Conservation (phyloP, 2,888 invertebrate genomes). For the Piscicola geometra region DNA sequence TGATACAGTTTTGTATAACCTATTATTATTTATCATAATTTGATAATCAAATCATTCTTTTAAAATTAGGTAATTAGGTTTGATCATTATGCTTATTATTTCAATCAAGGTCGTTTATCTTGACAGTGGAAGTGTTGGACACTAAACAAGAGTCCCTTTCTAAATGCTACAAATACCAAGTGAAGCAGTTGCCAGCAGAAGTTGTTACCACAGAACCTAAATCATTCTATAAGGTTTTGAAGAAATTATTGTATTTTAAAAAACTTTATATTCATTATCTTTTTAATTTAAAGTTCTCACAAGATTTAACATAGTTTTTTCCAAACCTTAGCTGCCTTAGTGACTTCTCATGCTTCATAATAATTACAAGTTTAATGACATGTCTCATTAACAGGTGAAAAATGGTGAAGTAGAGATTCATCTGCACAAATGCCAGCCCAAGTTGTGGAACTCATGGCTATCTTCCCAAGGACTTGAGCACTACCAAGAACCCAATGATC, state of each 20-base stretch:
- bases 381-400: neutral
- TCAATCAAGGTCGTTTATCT: neutral
- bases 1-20: too few species aligned
- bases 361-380: too few species aligned
- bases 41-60: too few species aligned
- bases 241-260: too few species aligned
- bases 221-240: constrained; percentile 6
- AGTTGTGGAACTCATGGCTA: neutral
- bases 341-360: too few species aligned
- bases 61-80: neutral
- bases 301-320: too few species aligned
- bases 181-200: neutral
- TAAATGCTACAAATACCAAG: neutral
- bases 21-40: too few species aligned
- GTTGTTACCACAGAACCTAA: neutral
- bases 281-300: too few species aligned
- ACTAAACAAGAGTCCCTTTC: neutral
- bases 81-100: too few species aligned
- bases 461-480: neutral
- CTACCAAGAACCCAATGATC: neutral
- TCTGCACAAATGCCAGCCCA: neutral
- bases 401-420: neutral
- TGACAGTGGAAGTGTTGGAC: constrained; percentile 1
- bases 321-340: too few species aligned
- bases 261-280: too few species aligned